Percentiles rank a stretch among this genome's conserved stretches.
phyloP scores from a whole-genome alignment of 2,797 vertebrate species.

The Sebastes trivittatus region DNA sequence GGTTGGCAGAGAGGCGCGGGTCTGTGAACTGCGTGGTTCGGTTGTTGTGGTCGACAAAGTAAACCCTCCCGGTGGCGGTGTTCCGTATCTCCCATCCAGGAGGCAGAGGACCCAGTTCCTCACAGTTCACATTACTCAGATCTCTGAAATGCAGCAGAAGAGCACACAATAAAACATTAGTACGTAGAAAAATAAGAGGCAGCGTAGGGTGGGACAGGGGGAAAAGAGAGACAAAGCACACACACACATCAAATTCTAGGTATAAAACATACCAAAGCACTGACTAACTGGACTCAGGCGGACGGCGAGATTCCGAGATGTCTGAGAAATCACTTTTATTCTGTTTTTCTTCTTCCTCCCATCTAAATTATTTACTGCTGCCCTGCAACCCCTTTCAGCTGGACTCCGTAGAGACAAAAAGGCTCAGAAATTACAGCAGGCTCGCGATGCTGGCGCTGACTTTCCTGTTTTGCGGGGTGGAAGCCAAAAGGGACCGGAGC shows the following conservation, averaged over 20 bases:
- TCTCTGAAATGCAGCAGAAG: conserved; percentile 87
- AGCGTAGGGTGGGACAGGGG: not conserved
- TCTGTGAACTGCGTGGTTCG: conserved; percentile 98
- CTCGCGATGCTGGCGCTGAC: conserved; percentile 57
- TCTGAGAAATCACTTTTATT: conserved; percentile 79
- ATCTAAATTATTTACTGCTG: conserved; percentile 81
- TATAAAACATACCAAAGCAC: conserved; percentile 49
- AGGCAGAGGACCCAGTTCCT: conserved; percentile 93
- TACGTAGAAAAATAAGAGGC: conserved; percentile 1
- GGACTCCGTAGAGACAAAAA: conserved; percentile 76
- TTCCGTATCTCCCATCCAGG: conserved; percentile 85
- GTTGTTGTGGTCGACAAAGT: conserved; percentile 99
- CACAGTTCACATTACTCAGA: conserved; percentile 99
- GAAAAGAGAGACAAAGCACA: not conserved
- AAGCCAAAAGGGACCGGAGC: conserved; percentile 39
- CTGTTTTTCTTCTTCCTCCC: conserved; percentile 51
- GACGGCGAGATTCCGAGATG: conserved; percentile 75
- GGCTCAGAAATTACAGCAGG: conserved; percentile 58
- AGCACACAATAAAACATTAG: not conserved
- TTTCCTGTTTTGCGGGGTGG: conserved; percentile 26
- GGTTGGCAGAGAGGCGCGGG: conserved; percentile 95
- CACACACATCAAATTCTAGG: conserved; percentile 46
- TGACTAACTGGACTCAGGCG: conserved; percentile 50
- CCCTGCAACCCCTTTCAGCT: conserved; percentile 79
- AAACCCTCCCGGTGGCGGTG: conserved; percentile 97